Conservation (phyloP, 2,888 invertebrate species). For the Xanthostigma xanthostigma region DNA sequence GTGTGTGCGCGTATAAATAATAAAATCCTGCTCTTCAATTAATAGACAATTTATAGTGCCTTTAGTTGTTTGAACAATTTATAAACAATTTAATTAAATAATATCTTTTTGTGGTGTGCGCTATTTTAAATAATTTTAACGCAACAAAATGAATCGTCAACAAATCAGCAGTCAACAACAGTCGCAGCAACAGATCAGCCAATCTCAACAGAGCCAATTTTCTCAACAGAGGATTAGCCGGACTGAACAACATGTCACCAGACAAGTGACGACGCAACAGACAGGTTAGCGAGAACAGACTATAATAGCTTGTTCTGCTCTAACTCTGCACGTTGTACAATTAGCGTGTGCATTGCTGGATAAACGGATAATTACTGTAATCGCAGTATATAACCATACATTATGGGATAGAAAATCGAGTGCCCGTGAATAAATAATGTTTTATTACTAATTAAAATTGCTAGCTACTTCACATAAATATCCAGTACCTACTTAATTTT, state of each 20-base stretch:
- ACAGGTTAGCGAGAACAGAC: conserved; percentile 40
- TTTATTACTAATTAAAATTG: too few species aligned
- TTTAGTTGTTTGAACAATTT: too few species aligned
- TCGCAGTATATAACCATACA: too few species aligned
- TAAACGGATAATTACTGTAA: too few species aligned
- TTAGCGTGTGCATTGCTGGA: too few species aligned
- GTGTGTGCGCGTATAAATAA: conserved; percentile 3
- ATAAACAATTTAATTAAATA: too few species aligned
- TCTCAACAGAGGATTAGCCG: conserved; percentile 45
- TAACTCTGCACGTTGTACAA: background rate
- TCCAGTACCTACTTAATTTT: too few species aligned
- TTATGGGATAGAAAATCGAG: too few species aligned
- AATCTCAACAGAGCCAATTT: conserved; percentile 29
- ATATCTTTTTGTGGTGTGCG: too few species aligned
- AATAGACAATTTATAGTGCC: background rate
- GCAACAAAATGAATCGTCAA: conserved; percentile 61
- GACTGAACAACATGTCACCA: conserved; percentile 65
- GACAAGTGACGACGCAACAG: conserved; percentile 62
- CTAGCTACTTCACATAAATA: too few species aligned
- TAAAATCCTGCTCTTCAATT: background rate
- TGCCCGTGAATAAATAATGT: too few species aligned
- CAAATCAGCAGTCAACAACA: conserved; percentile 23
- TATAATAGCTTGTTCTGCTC: background rate
- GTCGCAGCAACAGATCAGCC: conserved; percentile 27
- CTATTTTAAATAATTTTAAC: conserved; percentile 9